These are phyloP conservation scores for Dromiciops gliroides DNA, from an alignment of 2,113 vertebrate genomes.

Conservation along the genomic window DNA sequence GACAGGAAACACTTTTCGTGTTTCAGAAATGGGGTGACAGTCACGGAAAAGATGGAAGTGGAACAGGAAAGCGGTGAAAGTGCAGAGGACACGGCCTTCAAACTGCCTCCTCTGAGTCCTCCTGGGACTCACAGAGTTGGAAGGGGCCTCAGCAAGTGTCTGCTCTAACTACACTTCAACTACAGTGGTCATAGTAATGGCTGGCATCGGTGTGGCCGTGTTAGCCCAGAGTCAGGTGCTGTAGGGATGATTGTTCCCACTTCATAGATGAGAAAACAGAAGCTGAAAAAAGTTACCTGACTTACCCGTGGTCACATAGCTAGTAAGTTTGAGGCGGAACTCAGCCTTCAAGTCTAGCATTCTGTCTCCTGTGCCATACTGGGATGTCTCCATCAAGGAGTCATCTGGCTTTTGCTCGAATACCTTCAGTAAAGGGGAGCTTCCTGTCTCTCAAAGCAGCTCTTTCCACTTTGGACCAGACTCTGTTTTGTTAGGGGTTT, in stretches of 20 bases:
- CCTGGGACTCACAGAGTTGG: no score
- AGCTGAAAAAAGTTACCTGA: neutral
- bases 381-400: neutral
- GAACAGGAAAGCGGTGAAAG: no score
- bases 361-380: no score
- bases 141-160: no score
- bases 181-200: no score
- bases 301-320: neutral
- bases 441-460: neutral
- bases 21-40: neutral
- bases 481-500: no score
- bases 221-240: neutral
- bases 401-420: accelerated
- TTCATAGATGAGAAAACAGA: neutral
- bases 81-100: no score
- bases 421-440: neutral
- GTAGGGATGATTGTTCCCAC: neutral
- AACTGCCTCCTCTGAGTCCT: no score
- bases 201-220: no score
- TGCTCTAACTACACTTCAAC: no score
- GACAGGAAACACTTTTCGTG: neutral
- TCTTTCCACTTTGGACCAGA: neutral
- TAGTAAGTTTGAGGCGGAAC: neutral
- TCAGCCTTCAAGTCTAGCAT: neutral
- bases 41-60: neutral